Percentiles rank a stretch among this genome's conserved stretches.
These are phyloP conservation scores for Tiphia femorata DNA, from an alignment of 2,888 invertebrate species.

Conservation along the genomic window DNA sequence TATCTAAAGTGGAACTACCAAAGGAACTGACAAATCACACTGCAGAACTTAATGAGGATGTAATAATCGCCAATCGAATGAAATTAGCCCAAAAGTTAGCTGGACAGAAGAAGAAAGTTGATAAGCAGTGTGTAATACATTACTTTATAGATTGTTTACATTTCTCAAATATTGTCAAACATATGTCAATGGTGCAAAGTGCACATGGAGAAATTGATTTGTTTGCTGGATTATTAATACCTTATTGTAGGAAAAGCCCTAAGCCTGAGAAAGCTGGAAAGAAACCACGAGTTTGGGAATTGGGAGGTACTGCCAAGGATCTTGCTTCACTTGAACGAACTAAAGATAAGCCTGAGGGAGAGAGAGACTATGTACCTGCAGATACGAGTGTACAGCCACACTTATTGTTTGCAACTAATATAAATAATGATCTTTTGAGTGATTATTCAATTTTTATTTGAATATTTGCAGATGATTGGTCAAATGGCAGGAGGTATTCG, in stretches of 20 bases:
- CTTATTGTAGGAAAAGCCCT: slow-evolving; percentile 69
- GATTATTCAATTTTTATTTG: neutral
- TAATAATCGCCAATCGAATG: slow-evolving; percentile 81
- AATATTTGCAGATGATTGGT: slow-evolving; percentile 79
- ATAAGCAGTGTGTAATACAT: slow-evolving; percentile 71
- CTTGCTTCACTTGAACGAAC: slow-evolving; percentile 85
- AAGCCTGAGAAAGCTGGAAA: slow-evolving; percentile 82
- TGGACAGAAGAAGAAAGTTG: slow-evolving; percentile 75
- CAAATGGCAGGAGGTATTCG: slow-evolving; percentile 87
- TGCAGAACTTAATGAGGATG: slow-evolving; percentile 73
- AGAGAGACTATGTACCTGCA: slow-evolving; percentile 73
- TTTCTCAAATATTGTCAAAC: neutral
- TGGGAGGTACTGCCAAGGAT: slow-evolving; percentile 85
- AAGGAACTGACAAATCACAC: slow-evolving; percentile 67
- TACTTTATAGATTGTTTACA: no score
- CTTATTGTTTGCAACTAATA: slow-evolving; percentile 10
- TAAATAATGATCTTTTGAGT: neutral
- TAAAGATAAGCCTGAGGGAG: slow-evolving; percentile 80
- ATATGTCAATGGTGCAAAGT: neutral
- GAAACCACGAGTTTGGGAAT: slow-evolving; percentile 91
- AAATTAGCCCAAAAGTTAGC: slow-evolving; percentile 84
- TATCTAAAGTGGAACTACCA: slow-evolving; percentile 66
- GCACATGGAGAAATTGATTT: no score
- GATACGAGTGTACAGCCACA: slow-evolving; percentile 74
- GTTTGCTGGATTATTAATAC: neutral